Evolutionary conservation across 2,888 invertebrate species (phyloP), one percentile per base, ranked within the genome.

Genomic region (Spilarctia lutea): DNA sequence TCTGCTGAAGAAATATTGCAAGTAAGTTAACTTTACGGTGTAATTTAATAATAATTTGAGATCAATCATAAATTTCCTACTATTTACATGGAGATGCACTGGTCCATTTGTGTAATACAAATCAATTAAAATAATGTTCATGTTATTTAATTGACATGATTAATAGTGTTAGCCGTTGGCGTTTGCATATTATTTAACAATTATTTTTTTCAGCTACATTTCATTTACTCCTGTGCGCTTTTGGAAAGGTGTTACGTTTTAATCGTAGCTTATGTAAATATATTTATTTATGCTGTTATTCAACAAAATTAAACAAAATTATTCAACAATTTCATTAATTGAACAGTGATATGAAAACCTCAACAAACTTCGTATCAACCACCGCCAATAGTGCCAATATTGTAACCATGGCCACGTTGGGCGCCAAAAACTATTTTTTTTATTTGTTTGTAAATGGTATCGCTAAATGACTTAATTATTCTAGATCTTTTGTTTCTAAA

Each of bases 1-100:
- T 86, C 91, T 0, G 79, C 87, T 76, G 94, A 93, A 72, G 94
- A 94, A 79, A 87, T 94, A 72, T 85, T 94, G 27, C 86, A 92
- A 84, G 94, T 94, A 89, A 91, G 91, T 89, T 20, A 0, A n/a
- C 1, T 60, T 60, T 27, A 0, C 3, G 27, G 2, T 10, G 4
- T 13, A 13, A 27, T 60, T 56, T 13, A 13, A 60, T 16, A 16
- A 1, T 60, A 56, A 56, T 56, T 56, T 27, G n/a, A n/a, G 10
- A 3, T 27, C 13, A 60, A 60, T 60, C 27, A 27, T n/a, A 60
- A 60, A 10, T 27, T 27, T 13, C 60, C 0, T 60, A 27, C 13
- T 27, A 27, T 13, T 16, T 13, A 48, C 20, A 27, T 13, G n/a
- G n/a, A 27, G 13, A 60, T 27, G 13, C 27, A 60, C 16, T 7